These are phyloP conservation scores for Bergia puertoricense DNA, from an alignment of 92 coral and sea anemone genomes.

Conservation along the genomic window DNA sequence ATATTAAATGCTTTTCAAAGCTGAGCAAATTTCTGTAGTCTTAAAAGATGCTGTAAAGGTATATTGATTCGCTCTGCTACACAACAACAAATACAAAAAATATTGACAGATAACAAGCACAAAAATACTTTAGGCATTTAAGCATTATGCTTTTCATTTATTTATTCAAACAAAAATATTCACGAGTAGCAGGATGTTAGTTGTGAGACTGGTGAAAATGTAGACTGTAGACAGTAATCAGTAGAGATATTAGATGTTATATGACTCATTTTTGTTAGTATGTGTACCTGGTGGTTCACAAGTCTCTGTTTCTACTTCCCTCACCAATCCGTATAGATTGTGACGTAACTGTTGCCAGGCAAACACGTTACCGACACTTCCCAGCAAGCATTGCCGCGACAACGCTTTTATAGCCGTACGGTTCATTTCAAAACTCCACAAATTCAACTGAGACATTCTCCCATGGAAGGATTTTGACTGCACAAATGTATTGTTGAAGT, in stretches of 20 bases:
- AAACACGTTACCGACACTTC: background rate
- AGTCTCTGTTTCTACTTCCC: background rate
- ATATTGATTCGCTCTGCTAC: no score
- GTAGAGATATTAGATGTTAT: background rate
- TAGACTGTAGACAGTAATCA: background rate
- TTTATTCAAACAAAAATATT: no score
- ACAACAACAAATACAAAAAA: no score
- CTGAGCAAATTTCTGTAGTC: no score
- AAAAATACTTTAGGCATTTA: no score
- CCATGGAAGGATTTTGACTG: conserved; percentile 1
- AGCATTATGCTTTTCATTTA: no score
- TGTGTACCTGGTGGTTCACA: background rate
- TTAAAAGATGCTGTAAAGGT: no score
- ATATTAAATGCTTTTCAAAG: no score
- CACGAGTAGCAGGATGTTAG: no score
- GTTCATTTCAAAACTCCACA: background rate
- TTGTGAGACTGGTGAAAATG: no score
- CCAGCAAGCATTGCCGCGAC: background rate
- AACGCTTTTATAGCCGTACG: background rate
- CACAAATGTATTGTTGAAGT: background rate
- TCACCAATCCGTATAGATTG: background rate
- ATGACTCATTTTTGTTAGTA: background rate
- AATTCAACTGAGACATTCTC: background rate
- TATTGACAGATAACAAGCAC: no score
- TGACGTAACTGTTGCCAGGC: conserved; percentile 21